Evolutionary conservation across 2,888 invertebrate species (phyloP), one percentile per base, ranked within the genome.

Genomic region (Parnassius orleans): DNA sequence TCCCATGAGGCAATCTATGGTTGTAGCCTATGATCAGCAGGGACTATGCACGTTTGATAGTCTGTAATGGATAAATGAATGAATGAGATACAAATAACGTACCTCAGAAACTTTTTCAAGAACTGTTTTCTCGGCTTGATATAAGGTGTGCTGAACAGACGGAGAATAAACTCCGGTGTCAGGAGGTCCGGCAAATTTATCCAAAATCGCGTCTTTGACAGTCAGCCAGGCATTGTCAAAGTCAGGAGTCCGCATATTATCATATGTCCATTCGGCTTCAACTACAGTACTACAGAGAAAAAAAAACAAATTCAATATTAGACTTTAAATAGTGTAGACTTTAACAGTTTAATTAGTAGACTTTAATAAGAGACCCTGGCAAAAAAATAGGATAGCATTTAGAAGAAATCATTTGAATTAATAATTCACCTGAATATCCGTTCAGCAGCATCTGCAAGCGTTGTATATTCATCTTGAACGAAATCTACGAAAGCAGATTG

Each of bases 401-500:
- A 24, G 24, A 24, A 24, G 3, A 24, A 55, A n/a, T 43, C 10
- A 44, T 24, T 44, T 12, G 10, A 44, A 54, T 9, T 44, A 46
- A 42, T 43, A 42, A 58, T 9, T 47, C 72, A 83, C 92, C 92
- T 92, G 78, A 95, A 95, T 72, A 96, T 94, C 68, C 96, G 93
- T 79, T 96, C 96, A 53, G 94, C 93, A 50, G 94, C 93, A 81
- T 96, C 96, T 0, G 95, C 93, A 19, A 96, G 85, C 0, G 95
- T 95, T 41, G 96, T 93, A 80, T 94, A 96, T 72, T 95, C 96
- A 75, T 96, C 96, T 77, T 94, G 93, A 24, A 96, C 94, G 75
- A 96, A 96, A 80, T 96, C 95, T 2, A 93, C 94, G 77, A 96
- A 96, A 0, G 95, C 93, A 0, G 96, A 96, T 77, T 96, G 95